phyloP scores from a whole-genome alignment of 2,113 vertebrate species.

The Solea senegalensis region DNA sequence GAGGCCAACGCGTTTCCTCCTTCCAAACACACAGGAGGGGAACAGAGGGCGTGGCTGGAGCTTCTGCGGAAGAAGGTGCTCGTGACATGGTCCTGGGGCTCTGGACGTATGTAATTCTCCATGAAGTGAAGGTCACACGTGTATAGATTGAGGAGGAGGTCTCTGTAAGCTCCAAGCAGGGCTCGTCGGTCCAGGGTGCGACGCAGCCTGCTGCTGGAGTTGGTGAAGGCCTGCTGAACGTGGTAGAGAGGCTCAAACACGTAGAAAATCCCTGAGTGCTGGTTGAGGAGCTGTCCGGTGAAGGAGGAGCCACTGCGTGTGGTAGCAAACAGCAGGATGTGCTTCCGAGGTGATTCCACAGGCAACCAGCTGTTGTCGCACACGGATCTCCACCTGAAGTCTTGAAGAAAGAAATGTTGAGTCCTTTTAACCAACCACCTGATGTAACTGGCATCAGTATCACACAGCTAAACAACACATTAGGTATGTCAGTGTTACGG shows the following conservation, averaged over 20 bases:
- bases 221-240: conserved; percentile 81
- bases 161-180: conserved; percentile 81
- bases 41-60: conserved; percentile 83
- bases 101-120: conserved; percentile 82
- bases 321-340: conserved; percentile 84
- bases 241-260: conserved; percentile 86
- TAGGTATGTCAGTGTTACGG: too few species aligned
- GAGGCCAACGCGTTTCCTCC: neutral
- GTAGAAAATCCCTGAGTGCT: conserved; percentile 83
- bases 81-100: conserved; percentile 80
- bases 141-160: conserved; percentile 84
- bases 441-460: too few species aligned
- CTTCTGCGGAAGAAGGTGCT: conserved; percentile 80
- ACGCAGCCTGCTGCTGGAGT: conserved; percentile 75
- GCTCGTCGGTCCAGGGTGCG: conserved; percentile 73
- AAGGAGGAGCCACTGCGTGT: conserved; percentile 86
- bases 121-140: conserved; percentile 82
- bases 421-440: neutral
- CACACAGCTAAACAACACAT: too few species aligned
- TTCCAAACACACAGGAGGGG: conserved; percentile 78
- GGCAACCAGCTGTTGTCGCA: conserved; percentile 72
- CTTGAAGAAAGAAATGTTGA: conserved; percentile 49
- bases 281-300: conserved; percentile 85
- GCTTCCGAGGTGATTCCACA: conserved; percentile 63
- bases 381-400: conserved; percentile 72